Base-by-base conservation (phyloP, 2,888 invertebrate genomes). In the Mystacides longicornis region DNA sequence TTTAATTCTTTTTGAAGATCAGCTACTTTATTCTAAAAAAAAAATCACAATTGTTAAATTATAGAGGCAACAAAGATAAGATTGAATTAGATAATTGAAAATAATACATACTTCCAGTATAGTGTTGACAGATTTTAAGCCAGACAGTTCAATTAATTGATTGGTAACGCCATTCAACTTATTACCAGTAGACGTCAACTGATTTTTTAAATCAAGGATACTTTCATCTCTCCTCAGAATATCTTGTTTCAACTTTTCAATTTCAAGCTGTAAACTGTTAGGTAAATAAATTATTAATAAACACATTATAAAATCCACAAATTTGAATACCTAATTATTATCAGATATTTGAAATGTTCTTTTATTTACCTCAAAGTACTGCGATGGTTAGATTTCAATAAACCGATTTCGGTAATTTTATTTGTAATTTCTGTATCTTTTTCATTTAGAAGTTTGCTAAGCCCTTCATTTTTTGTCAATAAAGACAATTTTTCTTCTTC, bases 381-480 rank as follows among this genome's bases (percentile, higher is more conserved):
- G 31, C 31, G 42, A 21, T 37, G n/a, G 14, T 20, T 19, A 23
- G 33, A 20, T 22, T 55, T 51, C 22, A 55, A 51, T 7, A 46
- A n/a, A n/a, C 51, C 50, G 23, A 54, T 43, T 54, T 54, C 49
- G 7, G 27, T 14, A 4, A 23, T 22, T 67, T 60, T 0, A 56
- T 64, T 49, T 68, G 67, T 3, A 69, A 54, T 56, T 67, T 67
- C 1, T 63, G 65, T 56, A 67, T 68, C 54, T 23, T 52, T 58
- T 33, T 58, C 58, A 42, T 42, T 48, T 16, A 57, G 27, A 23
- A 57, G 21, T 16, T 14, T 11, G 20, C 49, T 53, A 7, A 57
- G 18, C n/a, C 48, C 23, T 7, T 54, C 54, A 14, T 19, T 51
- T 19, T 57, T 54, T 3, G 57, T 54, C 7, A 54, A 21, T 20